Evolutionary conservation across 92 coral and sea anemone species (phyloP).

Genomic region (Siderastrea radians): DNA sequence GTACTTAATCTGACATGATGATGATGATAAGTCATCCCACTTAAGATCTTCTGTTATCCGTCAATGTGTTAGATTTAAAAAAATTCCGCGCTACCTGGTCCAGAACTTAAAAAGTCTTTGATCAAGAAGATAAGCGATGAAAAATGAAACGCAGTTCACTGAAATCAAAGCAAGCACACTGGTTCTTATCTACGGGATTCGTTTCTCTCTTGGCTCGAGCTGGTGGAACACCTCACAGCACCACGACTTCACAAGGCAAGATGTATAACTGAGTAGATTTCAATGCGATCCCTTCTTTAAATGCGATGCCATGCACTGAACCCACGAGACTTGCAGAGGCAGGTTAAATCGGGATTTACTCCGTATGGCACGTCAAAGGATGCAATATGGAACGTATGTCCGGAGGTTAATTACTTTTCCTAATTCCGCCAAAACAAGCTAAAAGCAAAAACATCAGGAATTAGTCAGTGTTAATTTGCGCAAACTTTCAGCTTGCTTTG

Average conservation of each 20-base stretch:
- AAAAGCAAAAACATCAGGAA: neutral
- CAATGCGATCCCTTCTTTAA: neutral
- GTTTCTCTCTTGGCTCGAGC: neutral
- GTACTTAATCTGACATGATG: neutral
- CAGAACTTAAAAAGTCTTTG: slow-evolving; percentile 4
- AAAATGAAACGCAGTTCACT: neutral
- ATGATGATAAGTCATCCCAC: slow-evolving; percentile 6
- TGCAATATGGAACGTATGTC: neutral
- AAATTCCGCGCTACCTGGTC: slow-evolving; percentile 19
- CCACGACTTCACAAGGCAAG: neutral
- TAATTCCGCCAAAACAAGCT: slow-evolving; percentile 19
- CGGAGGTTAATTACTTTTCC: slow-evolving; percentile 30
- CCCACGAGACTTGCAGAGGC: slow-evolving; percentile 14
- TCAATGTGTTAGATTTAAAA: neutral
- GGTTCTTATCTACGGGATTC: too few species aligned
- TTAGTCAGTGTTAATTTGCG: slow-evolving; percentile 11
- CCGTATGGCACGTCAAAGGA: slow-evolving; percentile 15
- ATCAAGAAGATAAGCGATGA: slow-evolving; percentile 31
- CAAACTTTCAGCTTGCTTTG: slow-evolving; percentile 8
- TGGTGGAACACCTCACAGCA: neutral
- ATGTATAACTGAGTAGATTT: neutral
- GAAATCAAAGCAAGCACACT: neutral
- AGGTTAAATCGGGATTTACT: neutral
- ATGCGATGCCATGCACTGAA: neutral
- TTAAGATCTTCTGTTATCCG: neutral